phyloP scores from a whole-genome alignment of 2,113 vertebrate genomes.

The Ploceus nigricollis region DNA sequence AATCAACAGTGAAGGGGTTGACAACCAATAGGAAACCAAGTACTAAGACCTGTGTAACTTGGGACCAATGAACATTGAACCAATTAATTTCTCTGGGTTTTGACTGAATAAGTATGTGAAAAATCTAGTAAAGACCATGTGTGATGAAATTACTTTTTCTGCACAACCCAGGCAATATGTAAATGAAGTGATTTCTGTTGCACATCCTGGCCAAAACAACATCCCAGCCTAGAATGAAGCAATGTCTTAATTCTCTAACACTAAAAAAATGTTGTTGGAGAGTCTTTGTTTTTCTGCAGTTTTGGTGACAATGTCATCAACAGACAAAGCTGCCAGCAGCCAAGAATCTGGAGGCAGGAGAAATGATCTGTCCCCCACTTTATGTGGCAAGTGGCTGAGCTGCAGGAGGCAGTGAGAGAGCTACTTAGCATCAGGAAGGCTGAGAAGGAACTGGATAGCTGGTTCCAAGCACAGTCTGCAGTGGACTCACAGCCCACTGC shows the following conservation, averaged over 20 bases:
- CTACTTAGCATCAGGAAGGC: not conserved
- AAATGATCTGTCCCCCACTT: not conserved
- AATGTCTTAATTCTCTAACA: not conserved
- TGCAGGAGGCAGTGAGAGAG: not conserved
- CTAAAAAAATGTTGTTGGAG: not conserved
- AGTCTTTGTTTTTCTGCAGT: not conserved
- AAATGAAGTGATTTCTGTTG: not conserved
- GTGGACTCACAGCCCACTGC: rapidly evolving
- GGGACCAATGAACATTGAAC: not conserved
- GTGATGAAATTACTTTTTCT: not conserved
- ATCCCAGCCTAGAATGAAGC: not conserved
- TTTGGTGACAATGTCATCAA: not conserved
- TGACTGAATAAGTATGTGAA: not conserved
- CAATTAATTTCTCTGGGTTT: not conserved
- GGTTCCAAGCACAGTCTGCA: not conserved
- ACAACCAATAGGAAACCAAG: not conserved
- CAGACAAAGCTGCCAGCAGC: not conserved
- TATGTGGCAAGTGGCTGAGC: not conserved
- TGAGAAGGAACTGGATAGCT: not conserved
- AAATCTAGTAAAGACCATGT: not conserved
- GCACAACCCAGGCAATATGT: no score
- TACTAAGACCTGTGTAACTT: not conserved
- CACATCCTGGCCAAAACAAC: not conserved
- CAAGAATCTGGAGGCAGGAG: not conserved
- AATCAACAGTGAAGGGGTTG: not conserved